Evolutionary conservation across 2,888 invertebrate genomes (phyloP), one percentile per base, ranked within the genome.

Genomic region (Metallyticus violacea): DNA sequence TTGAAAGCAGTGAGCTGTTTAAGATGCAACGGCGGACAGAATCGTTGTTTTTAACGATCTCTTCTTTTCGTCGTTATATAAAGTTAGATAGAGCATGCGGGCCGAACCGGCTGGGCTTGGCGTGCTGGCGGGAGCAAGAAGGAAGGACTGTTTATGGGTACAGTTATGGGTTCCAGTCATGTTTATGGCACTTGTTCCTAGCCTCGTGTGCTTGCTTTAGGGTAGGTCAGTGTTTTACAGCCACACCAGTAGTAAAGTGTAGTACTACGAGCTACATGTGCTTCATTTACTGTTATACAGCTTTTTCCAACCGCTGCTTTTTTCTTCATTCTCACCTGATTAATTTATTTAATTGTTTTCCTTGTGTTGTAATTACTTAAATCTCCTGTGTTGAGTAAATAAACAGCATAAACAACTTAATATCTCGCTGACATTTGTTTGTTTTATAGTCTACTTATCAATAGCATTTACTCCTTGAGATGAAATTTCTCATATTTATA

Each of bases 171-270:
- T 77, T 27, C 28, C 29, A 77, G 83, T 83, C 77, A 83, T 77
- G 83, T 83, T 83, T 83, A 83, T 83, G 83, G 83, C 83, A 77
- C 77, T 83, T 83, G 76, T 77, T 83, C 77, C 27, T 25, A 62
- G 40, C 40, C 40, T 62, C 40, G 40, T 62, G 40, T 83, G 25
- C 30, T 22, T 6, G n/a, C 9, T 25, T 83, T 83, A 77, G 77
- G 28, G 6, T 83, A 83, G 83, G 83, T 83, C 77, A 83, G 83
- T 83, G 77, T 83, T 26, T 77, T 62, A 62, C 40, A 62, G 40
- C 40, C 40, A 6, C 40, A 62, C 40, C 40, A 62, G 40, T 62
- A 62, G 40, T 62, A 62, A 62, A 62, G 40, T 62, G 40, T 62
- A 62, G 40, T 62, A 62, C 40, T 62, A 62, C 40, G 40, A 62